Evolutionary conservation across 30 jellyfish, hydroid and myxozoan genomes (phyloP), one percentile per base, ranked within the genome.

Genomic region (Mastigias papua): DNA sequence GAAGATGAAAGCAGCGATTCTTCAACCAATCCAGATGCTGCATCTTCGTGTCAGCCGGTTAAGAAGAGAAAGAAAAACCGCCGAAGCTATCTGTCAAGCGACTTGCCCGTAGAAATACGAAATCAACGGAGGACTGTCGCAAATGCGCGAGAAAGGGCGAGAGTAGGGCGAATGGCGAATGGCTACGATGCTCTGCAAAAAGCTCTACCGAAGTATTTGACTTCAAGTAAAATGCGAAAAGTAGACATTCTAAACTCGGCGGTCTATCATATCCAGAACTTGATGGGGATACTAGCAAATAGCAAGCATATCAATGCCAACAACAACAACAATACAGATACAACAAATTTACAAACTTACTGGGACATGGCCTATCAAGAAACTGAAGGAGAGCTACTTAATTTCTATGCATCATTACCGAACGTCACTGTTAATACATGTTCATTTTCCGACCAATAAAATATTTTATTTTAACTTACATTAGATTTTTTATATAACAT

Each of bases 221-320:
- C 96, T 22, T 15, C 46, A 33, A 46, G 70, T 11, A 87, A 87
- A 29, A 87, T 69, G 90, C 83, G 90, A 2, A 87, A 87, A 34
- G 90, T 87, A 8, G 96, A 87, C 82, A 87, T 87, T 35, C 72
- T 87, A 61, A 87, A 87, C 75, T 66, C 96, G 22, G 96, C 96
- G 25, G 73, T 87, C 6, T 69, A 87, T 16, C 89, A 87, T 42
- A 87, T 87, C 30, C 83, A 78, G 22, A 87, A 77, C 42, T 71
- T 87, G 58, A 76, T 78, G 90, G 30, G 81, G 34, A 34, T 77
- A 54, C 73, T 87, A 62, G 58, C 87, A 26, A 69, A 54, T 15
- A 32, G 64, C n/a, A 35, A 69, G 48, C 33, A 4, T 11, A 11
- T 11, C 23, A 78, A 58, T 26, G 21, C 50, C 72, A 69, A 48